A percentile compares a stretch with the other conserved stretches of the same genome.
Evolutionary conservation across 2,888 invertebrate genomes (phyloP).

Genomic region (Caenorhabditis sp.): DNA sequence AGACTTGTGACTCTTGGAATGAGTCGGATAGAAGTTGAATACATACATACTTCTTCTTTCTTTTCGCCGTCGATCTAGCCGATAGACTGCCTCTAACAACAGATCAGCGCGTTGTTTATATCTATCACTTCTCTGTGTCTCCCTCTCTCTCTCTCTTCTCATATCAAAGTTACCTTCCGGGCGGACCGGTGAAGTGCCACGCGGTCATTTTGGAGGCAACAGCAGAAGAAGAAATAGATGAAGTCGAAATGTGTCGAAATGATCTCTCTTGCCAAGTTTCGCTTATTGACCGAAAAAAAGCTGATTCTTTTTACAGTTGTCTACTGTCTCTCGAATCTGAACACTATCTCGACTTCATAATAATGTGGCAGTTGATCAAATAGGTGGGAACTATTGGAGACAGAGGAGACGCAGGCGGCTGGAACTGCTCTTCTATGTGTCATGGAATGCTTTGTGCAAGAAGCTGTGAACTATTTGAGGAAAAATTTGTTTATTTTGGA

Average conservation of each 20-base stretch:
- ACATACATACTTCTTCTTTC: slow-evolving; percentile 43
- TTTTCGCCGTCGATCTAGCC: background rate
- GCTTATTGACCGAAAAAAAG: background rate
- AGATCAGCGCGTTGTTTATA: slow-evolving; percentile 46
- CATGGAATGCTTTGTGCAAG: slow-evolving; percentile 15
- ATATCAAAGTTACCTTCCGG: slow-evolving; percentile 66
- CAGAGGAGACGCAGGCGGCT: slow-evolving; percentile 42
- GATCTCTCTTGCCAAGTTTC: background rate
- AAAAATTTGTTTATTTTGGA: slow-evolving; percentile 32
- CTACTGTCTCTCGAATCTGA: slow-evolving; percentile 11
- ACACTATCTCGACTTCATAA: slow-evolving; percentile 22
- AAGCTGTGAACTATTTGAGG: background rate
- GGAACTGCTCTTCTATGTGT: slow-evolving; percentile 37
- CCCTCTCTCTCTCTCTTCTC: slow-evolving; percentile 20
- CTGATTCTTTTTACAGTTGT: background rate
- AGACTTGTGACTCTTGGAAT: slow-evolving; percentile 4
- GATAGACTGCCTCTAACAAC: slow-evolving; percentile 9
- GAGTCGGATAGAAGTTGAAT: slow-evolving; percentile 54
- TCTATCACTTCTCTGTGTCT: slow-evolving; percentile 32
- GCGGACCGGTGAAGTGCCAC: slow-evolving; percentile 75
- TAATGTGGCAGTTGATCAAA: slow-evolving; percentile 41
- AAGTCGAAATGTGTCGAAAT: slow-evolving; percentile 3
- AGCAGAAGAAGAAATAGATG: background rate
- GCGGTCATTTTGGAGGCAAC: slow-evolving; percentile 40
- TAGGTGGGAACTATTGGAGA: slow-evolving; percentile 33